Base-by-base conservation (phyloP, 2,888 invertebrate genomes). In the Apamea monoglypha region DNA sequence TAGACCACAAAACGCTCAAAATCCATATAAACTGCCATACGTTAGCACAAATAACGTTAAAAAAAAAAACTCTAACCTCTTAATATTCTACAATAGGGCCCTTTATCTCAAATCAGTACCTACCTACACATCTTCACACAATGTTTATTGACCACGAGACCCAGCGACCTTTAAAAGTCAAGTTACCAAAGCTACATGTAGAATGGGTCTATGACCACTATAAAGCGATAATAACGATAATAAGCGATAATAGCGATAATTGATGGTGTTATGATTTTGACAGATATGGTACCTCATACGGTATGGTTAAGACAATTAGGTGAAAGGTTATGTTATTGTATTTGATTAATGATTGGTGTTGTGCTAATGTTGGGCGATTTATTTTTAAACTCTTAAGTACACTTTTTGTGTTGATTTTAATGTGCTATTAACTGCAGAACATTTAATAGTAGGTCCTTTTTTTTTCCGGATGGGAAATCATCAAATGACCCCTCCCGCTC, bases 111-210 rank as follows among this genome's bases (percentile, higher is more conserved):
- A 75, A 76, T 74, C 36, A 44, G 5, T 63, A 66, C 14, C 16
- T 14, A 18, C 18, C 50, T 50, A 25, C 25, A 61, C 73, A 70
- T 76, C 75, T 76, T 74, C 61, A 75, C n/a, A 53, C 36, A 74
- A 79, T 56, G 68, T 63, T 70, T 40, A 47, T 56, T 76, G 76
- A 59, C 68, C 50, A 64, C 36, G 25, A 77, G 32, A 36, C n/a
- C 56, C 32, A 18, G 21, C 63, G 61, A 82, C 75, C 76, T 86
- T 78, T 81, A 81, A 84, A 86, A 78, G 81, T 80, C 80, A 86
- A 59, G n/a, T 67, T 66, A 75, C 63, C 14, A 74, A 61, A 77
- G 63, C 36, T 44, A 12, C 67, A 64, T 77, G 78, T 74, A 63
- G 40, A 66, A 64, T 40, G 44, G n/a, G 53, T 76, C 14, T 56